A percentile compares a stretch with the other conserved stretches of the same genome.
Evolutionary conservation across 1,140 invertebrate species (phyloP).

Genomic region (Drosophila murphyi): DNA sequence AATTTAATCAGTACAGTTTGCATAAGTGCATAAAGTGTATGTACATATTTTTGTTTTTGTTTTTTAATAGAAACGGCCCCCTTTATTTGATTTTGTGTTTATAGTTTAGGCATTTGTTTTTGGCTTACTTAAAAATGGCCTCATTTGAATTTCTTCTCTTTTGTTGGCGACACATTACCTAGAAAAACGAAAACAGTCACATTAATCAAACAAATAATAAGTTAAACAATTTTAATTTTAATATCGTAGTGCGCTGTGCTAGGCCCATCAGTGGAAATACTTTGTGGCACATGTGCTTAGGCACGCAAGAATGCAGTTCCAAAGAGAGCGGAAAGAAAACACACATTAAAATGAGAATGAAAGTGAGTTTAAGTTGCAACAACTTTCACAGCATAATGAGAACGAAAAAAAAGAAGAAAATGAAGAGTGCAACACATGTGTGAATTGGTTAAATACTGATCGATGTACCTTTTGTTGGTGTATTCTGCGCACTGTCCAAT

Average conservation of each 20-base stretch:
- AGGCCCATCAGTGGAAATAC: conserved; percentile 70
- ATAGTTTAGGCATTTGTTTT: conserved; percentile 40
- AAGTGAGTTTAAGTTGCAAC: conserved; percentile 21
- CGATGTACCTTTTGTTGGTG: conserved; percentile 64
- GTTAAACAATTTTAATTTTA: conserved; percentile 84
- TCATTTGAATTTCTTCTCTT: conserved; percentile 72
- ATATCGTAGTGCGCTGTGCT: conserved; percentile 75
- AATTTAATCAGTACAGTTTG: conserved; percentile 81
- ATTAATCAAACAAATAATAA: conserved; percentile 37
- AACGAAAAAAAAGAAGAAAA: conserved; percentile 15
- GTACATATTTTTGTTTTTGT: conserved; percentile 48
- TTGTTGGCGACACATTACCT: conserved; percentile 72
- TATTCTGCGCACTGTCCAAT: conserved; percentile 19
- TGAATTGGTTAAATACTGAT: background rate
- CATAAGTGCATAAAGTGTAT: conserved; percentile 68
- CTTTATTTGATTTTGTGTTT: conserved; percentile 34
- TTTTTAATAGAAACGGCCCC: background rate
- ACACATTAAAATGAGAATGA: conserved; percentile 23
- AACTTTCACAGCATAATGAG: conserved; percentile 33
- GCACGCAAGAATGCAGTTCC: conserved; percentile 59
- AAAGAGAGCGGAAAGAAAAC: conserved; percentile 40
- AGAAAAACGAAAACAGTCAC: conserved; percentile 56
- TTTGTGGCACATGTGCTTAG: conserved; percentile 60
- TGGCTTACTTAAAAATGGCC: conserved; percentile 43
- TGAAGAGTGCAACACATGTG: background rate